Evolutionary conservation across 37 sponge, comb jelly and placozoan species (phyloP).

Genomic region (Cladorhizidae sp.): DNA sequence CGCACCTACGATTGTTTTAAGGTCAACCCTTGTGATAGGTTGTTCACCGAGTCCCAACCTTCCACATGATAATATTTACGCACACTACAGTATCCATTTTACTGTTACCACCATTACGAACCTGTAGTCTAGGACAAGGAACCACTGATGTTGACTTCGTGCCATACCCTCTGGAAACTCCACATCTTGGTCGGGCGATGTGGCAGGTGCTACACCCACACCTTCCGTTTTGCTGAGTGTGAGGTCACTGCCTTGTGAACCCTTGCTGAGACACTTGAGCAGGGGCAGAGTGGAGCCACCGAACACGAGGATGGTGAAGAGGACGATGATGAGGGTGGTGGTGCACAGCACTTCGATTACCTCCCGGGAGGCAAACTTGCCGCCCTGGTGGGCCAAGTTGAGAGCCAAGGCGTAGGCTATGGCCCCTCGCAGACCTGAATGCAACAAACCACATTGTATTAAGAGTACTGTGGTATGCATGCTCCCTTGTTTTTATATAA

Average conservation of each 20-base stretch:
- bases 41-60: no score
- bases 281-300: slow-evolving; percentile 88
- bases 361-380: slow-evolving; percentile 42
- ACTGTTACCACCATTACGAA: neutral
- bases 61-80: neutral
- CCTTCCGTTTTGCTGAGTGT: slow-evolving; percentile 89
- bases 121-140: slow-evolving; percentile 58
- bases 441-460: no score
- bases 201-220: slow-evolving; percentile 25
- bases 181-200: neutral
- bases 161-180: slow-evolving; percentile 4
- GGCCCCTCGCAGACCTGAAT: slow-evolving; percentile 88
- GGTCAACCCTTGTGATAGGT: no score
- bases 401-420: slow-evolving; percentile 93
- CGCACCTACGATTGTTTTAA: no score
- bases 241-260: slow-evolving; percentile 34
- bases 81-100: neutral
- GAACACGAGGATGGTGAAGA: slow-evolving; percentile 86
- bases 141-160: slow-evolving; percentile 40
- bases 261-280: slow-evolving; percentile 76
- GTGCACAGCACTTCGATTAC: slow-evolving; percentile 57
- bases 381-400: slow-evolving; percentile 40
- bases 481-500: no score
- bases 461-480: no score
- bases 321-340: slow-evolving; percentile 91